phyloP scores from a whole-genome alignment of 2,888 invertebrate genomes.

The Drosophila maculinotata region DNA sequence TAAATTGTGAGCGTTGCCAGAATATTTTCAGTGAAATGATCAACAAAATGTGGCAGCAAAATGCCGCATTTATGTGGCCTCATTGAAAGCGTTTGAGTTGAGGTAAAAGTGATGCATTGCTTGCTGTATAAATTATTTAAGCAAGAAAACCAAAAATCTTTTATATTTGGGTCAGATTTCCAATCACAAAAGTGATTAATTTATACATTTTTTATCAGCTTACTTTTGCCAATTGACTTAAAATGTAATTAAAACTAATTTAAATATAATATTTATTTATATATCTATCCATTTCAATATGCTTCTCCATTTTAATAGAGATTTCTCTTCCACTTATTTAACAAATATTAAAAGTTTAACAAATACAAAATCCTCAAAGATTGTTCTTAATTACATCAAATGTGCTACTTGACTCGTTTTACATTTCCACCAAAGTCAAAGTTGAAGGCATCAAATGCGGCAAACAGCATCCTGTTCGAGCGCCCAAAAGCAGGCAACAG shows the following conservation, averaged over 20 bases:
- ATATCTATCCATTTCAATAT: too few species aligned
- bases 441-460: constrained; percentile 16
- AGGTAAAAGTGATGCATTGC: background rate
- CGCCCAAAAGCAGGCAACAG: constrained; percentile 16
- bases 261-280: too few species aligned
- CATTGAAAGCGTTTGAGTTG: background rate
- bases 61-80: constrained; percentile 45
- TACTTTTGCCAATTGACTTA: background rate
- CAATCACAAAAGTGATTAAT: too few species aligned
- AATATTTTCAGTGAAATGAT: constrained; percentile 23
- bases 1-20: constrained; percentile 55
- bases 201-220: background rate
- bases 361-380: background rate
- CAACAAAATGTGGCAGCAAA: constrained; percentile 59
- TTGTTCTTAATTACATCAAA: constrained; percentile 25
- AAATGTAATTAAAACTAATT: background rate
- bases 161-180: constrained; percentile 1
- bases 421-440: constrained; percentile 31
- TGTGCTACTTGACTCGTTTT: constrained; percentile 23
- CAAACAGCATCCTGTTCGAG: background rate
- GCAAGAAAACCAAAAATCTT: background rate
- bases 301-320: too few species aligned
- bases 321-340: too few species aligned
- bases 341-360: background rate
- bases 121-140: constrained; percentile 19